These are phyloP conservation scores for Yasuhikotakia modesta DNA, from an alignment of 2,797 vertebrate species.

Conservation along the genomic window DNA sequence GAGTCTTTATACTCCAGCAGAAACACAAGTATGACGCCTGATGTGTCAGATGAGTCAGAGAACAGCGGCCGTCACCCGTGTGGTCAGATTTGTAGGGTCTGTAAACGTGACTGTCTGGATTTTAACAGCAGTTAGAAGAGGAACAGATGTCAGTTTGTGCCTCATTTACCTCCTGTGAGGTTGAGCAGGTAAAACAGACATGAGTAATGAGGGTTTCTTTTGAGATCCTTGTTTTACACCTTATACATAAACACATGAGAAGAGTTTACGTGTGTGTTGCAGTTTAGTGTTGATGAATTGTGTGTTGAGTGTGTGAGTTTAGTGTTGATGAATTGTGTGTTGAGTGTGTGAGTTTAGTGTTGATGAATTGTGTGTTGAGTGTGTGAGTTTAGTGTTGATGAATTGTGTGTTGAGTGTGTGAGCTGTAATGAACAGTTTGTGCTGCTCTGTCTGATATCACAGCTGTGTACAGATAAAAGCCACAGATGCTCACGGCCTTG, in stretches of 20 bases:
- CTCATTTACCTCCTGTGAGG: background rate
- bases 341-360: no score
- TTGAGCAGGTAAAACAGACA: background rate
- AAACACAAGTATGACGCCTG: no score
- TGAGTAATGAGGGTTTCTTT: no score
- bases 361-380: background rate
- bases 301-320: background rate
- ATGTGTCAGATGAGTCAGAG: background rate
- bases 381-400: background rate
- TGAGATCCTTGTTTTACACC: no score
- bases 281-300: no score
- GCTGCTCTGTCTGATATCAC: slow-evolving; percentile 39
- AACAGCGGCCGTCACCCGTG: background rate
- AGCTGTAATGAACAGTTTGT: slow-evolving; percentile 39
- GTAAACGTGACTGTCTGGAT: background rate
- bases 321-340: background rate
- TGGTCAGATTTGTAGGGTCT: background rate
- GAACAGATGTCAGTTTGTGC: slow-evolving; percentile 4
- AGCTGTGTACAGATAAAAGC: slow-evolving; percentile 47
- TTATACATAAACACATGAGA: no score
- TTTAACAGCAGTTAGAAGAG: slow-evolving; percentile 15
- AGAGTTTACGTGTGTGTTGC: background rate
- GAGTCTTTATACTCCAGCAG: no score
- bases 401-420: slow-evolving; percentile 11
- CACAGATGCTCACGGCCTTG: slow-evolving; percentile 49